Base-by-base conservation (phyloP, 2,797 vertebrate genomes). In the Myotis daubentonii region DNA sequence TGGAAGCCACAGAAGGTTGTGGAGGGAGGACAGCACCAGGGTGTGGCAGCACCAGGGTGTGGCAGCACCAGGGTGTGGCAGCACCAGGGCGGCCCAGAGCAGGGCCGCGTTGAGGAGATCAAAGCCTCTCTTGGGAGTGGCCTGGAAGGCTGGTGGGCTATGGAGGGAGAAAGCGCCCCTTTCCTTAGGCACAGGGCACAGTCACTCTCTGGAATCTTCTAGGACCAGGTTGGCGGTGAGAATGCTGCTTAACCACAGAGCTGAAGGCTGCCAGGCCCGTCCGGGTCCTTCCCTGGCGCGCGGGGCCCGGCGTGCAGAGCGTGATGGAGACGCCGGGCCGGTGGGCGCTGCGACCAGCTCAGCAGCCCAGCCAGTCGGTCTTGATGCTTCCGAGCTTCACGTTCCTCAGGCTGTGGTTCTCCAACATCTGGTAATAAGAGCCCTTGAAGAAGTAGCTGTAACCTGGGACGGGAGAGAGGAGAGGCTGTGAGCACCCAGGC, bases 371-470 rank as follows among this genome's bases (percentile, higher is more conserved):
- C 99, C 99, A 99, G 98, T 99, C 99, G 57, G 99, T 98, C 98
- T 99, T 99, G 98, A 99, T 98, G 98, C 99, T 99, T 72, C 99
- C 99, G 62, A 99, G 98, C 98, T 99, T 99, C 94, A 99, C 98
- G 4, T 99, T 99, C 98, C 99, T 99, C 98, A 99, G 98, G 98
- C 98, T 99, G 97, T 98, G 99, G 98, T 99, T 99, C 96, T 99
- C 99, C 98, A 99, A 97, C 98, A 99, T 99, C 98, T 99, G 99
- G 97, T 99, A 99, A 98, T 99, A 99, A 93, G 98, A 98, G 82
- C 98, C 99, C 98, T 99, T 99, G 98, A 99, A 99, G 98, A 99
- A 99, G 97, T 99, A 99, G 98, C 99, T 99, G 98, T 99, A 98
- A 95, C 99, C 99, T 99, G 98, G 95, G 82, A 95, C 38, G 33